Evolutionary conservation across 2,797 vertebrate genomes (phyloP), one percentile per base, ranked within the genome.

Genomic region (Tachyglossus aculeatus): DNA sequence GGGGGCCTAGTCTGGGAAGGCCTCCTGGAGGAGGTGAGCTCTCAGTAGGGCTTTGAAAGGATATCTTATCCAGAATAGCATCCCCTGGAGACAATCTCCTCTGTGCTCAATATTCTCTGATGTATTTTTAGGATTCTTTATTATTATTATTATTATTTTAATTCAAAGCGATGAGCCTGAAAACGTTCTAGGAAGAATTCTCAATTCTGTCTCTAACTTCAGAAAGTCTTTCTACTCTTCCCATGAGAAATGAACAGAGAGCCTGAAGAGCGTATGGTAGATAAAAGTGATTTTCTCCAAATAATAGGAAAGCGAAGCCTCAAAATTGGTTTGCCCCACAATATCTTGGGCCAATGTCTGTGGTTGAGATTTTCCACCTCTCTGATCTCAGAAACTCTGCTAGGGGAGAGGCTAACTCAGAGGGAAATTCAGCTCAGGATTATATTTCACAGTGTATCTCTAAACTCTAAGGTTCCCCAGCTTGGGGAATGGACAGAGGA

Each of bases 191-290:
- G 18, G 18, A 61, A n/a, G 34, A 37, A 64, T 54, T 58, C 54
- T 71, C 70, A 64, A 61, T 71, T 61, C 68, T 68, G n/a, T 58
- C 40, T 36, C 14, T 47, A 64, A 67, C 36, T 25, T 22, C 38
- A 15, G 64, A 48, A 44, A 63, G 41, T 11, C 38, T 39, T 39
- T 39, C 58, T 40, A 22, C 13, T 25, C 27, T 24, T 71, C 77
- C 66, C 73, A 50, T 50, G 67, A 83, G 73, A 80, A 83, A 80
- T 83, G 53, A 83, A 53, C 5, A 56, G 48, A 74, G 61, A 66
- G 67, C 25, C 67, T 70, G 56, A 72, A 70, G 44, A 32, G 38
- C 43, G 53, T 53, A 50, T 13, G 41, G 38, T 15, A 71, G 52
- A 71, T 64, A 58, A 77, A 64, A 55, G 40, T 62, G 29, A 24